A percentile compares a stretch with the other conserved stretches of the same genome.
phyloP scores from a whole-genome alignment of 2,888 invertebrate species.

The Leptopilina drosophilae region DNA sequence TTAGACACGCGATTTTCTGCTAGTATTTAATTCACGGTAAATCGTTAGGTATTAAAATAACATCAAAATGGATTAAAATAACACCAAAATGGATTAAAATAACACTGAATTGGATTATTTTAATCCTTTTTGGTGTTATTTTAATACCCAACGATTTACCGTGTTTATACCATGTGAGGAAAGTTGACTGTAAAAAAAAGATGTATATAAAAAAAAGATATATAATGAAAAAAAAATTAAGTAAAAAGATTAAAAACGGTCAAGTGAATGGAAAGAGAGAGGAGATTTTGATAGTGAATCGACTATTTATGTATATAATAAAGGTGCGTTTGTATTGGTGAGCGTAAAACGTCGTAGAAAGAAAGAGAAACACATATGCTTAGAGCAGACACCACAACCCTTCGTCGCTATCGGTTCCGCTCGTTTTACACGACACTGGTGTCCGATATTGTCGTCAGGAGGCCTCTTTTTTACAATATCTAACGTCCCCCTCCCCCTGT shows the following conservation, averaged over 20 bases:
- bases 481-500: slow-evolving; percentile 45
- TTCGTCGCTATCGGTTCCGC: slow-evolving; percentile 41
- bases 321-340: background rate
- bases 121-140: too few species aligned
- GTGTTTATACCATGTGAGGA: slow-evolving; percentile 15
- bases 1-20: too few species aligned
- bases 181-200: slow-evolving; percentile 10
- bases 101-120: too few species aligned
- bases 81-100: too few species aligned
- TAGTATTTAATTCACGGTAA: too few species aligned
- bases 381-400: slow-evolving; percentile 43
- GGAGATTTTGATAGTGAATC: slow-evolving; percentile 47
- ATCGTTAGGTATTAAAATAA: too few species aligned
- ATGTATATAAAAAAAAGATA: background rate
- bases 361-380: slow-evolving; percentile 45
- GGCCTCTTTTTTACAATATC: slow-evolving; percentile 50
- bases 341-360: slow-evolving; percentile 44
- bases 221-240: background rate
- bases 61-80: too few species aligned
- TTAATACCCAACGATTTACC: too few species aligned
- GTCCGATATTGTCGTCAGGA: slow-evolving; percentile 55
- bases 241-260: slow-evolving; percentile 10
- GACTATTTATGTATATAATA: slow-evolving; percentile 49
- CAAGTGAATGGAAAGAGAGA: slow-evolving; percentile 38
- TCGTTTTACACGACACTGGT: slow-evolving; percentile 56